Percentiles rank a stretch among this genome's conserved stretches.
phyloP scores from a whole-genome alignment of 2,797 vertebrate species.

The Malacoctenus gilli region DNA sequence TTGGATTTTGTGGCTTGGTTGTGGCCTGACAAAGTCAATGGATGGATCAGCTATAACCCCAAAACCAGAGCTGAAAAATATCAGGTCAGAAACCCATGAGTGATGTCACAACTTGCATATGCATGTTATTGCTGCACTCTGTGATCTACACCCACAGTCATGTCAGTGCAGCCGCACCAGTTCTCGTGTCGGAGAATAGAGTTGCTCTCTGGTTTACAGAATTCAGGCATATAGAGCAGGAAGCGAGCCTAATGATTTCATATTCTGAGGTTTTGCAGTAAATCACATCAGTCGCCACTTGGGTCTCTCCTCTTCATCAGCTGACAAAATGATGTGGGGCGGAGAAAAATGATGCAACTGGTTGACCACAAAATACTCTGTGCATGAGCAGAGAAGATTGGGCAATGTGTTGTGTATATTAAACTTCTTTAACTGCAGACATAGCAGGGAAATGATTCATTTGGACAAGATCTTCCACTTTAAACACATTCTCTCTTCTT shows the following conservation, averaged over 20 bases:
- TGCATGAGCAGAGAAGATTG: constrained; percentile 28
- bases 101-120: constrained; percentile 33
- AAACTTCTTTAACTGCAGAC: background rate
- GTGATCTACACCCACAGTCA: constrained; percentile 37
- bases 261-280: constrained; percentile 51
- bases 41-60: constrained; percentile 10
- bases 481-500: background rate
- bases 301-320: constrained; percentile 45
- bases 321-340: constrained; percentile 54
- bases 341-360: constrained; percentile 40
- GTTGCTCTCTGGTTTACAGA: constrained; percentile 12
- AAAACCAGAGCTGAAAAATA: constrained; percentile 32
- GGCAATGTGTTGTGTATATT: constrained; percentile 9
- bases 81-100: constrained; percentile 25
- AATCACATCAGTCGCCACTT: constrained; percentile 55
- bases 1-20: no score
- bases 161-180: constrained; percentile 27
- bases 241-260: constrained; percentile 51
- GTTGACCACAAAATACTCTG: constrained; percentile 49
- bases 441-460: background rate
- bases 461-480: background rate
- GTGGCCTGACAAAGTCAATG: no score
- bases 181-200: constrained; percentile 18
- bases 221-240: constrained; percentile 28
- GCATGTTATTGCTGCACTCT: constrained; percentile 1